Base-by-base conservation (phyloP, 2,888 invertebrate genomes). In the Cloeon dipterum region DNA sequence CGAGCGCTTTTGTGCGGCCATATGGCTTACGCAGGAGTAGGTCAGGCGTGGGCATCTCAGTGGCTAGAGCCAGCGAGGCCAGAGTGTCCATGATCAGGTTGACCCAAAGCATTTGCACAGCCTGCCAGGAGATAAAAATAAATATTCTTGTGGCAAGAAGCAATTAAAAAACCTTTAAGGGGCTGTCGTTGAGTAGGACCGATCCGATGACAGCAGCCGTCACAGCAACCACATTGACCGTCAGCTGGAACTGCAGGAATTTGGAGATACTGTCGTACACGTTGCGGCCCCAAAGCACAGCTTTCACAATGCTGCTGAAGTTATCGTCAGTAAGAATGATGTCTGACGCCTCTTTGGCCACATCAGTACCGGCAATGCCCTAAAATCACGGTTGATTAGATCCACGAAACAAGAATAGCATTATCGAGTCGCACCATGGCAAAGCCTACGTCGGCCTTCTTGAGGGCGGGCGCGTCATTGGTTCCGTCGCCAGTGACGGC, bases 311-410 rank as follows among this genome's bases (percentile, higher is more conserved):
- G 45, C 62, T 62, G 20, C 58, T 61, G 47, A 68, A 69, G 49
- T 68, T 68, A 46, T 69, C 67, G 47, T 69, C 66, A 2, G 66
- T 65, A 33, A 68, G 49, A 41, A 68, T 69, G 44, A 68, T 68
- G 44, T 66, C 65, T 1, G 66, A 67, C 1, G 69, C 68, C 49
- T 69, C 67, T 49, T 70, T 69, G 16, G 69, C 68, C 5, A 69
- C 68, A 47, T 70, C 69, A 5, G 68, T 70, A n/a, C 69, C 69
- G 19, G 68, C 64, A 39, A 69, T 66, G 39, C 69, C 66, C 61
- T 62, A 38, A 25, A 4, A 29, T 5, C 16, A 29, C 8, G 23
- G 10, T 8, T 11, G 11, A 13, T 8, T 23, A 23, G 11, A n/a
- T n/a, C n/a, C n/a, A n/a, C n/a, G n/a, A n/a, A n/a, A n/a, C n/a